Percentiles rank a stretch among this genome's conserved stretches.
Evolutionary conservation across 2,797 vertebrate genomes (phyloP).

Genomic region (Parambassis ranga): DNA sequence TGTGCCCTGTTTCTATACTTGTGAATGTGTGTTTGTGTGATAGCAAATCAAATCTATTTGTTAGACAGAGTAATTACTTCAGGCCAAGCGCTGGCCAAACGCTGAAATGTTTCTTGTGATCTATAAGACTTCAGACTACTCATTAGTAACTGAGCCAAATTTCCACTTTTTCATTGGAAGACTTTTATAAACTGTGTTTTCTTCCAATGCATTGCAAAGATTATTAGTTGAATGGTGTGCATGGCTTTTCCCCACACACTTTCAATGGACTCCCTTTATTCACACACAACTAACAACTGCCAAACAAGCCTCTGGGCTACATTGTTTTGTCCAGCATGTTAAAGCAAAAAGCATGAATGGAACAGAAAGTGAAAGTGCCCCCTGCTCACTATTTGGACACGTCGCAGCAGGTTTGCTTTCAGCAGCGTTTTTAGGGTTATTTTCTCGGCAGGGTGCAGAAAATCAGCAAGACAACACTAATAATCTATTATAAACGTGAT

Average conservation of each 20-base stretch:
- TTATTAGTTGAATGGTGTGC: background rate
- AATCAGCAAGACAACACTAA: too few species aligned
- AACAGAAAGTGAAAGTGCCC: too few species aligned
- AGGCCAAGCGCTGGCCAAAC: conserved; percentile 35
- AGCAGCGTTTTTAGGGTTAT: too few species aligned
- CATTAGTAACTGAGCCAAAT: conserved; percentile 41
- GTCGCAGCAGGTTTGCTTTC: too few species aligned
- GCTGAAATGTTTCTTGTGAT: conserved; percentile 52
- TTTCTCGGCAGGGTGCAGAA: too few species aligned
- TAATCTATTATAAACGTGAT: too few species aligned
- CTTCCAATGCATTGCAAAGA: background rate
- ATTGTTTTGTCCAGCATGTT: too few species aligned
- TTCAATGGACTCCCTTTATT: too few species aligned
- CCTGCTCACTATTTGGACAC: too few species aligned
- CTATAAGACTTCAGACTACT: conserved; percentile 48
- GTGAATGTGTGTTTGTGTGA: conserved; percentile 7
- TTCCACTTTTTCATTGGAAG: conserved; percentile 28
- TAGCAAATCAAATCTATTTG: conserved; percentile 54
- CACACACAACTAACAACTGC: too few species aligned
- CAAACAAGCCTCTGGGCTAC: too few species aligned
- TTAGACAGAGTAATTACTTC: conserved; percentile 61
- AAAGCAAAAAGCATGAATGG: too few species aligned
- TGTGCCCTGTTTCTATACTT: conserved; percentile 5
- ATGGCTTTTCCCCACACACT: background rate
- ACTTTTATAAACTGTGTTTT: conserved; percentile 9